Evolutionary conservation across 2,888 invertebrate species (phyloP), one percentile per base, ranked within the genome.

Genomic region (Carabus problematicus): DNA sequence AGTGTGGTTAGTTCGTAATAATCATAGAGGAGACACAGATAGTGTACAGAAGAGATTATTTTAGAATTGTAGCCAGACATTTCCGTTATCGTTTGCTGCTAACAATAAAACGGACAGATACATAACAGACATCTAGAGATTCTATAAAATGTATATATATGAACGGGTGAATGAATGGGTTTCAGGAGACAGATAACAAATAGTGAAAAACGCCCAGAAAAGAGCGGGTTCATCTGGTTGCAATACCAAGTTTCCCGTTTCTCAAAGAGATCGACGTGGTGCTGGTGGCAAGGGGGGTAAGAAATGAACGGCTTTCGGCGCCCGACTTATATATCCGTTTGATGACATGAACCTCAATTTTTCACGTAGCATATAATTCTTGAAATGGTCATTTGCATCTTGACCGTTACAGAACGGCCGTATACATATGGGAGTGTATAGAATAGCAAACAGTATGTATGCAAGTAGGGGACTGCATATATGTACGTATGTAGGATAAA

Each of bases 271-370:
- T 12, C 29, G 6, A 6, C 45, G 7, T 12, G 14, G 45, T 12
- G 14, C n/a, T n/a, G n/a, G n/a, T n/a, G n/a, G n/a, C 3, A 45
- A 45, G 29, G 55, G 64, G 64, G 64, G 43, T 55, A 29, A 41
- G 45, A 64, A 56, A 64, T 42, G 54, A 56, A 47, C 19, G 14
- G 64, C 64, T 59, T 59, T 67, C 60, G 67, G 67, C 67, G 67
- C 60, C 43, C 67, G 67, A 59, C 60, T 67, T 60, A 60, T 67
- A 67, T 67, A 67, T 67, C 60, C 67, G 67, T 67, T 67, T 67
- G 67, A 67, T 67, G 67, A 67, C 67, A 67, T 67, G 67, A 67
- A 67, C 60, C 67, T 67, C 67, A 67, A 67, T 67, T 67, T 67
- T 67, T 67, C 67, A 67, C 67, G 67, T 67, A 67, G 67, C 67